Conservation (phyloP, 1,140 invertebrate genomes). For the Eriocheir sinensis region DNA sequence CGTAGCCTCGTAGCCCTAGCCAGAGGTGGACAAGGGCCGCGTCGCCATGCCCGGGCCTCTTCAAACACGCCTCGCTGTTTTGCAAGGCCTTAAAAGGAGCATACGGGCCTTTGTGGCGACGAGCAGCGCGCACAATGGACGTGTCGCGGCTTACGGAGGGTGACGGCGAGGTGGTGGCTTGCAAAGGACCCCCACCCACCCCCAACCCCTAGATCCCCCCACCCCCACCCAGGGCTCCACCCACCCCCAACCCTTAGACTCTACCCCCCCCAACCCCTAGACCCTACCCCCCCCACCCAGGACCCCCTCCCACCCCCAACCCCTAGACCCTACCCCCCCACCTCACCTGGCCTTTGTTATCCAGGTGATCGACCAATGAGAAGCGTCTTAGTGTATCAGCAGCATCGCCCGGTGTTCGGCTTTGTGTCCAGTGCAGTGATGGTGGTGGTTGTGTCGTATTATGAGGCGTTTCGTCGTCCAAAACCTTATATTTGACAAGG, state of each 20-base stretch:
- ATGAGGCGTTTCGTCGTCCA: no score
- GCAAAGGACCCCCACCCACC: background rate
- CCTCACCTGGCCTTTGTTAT: background rate
- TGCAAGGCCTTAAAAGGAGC: slow-evolving; percentile 1
- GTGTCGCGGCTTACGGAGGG: background rate
- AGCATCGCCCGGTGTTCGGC: no score
- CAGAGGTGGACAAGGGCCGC: background rate
- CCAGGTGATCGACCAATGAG: background rate
- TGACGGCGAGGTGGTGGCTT: background rate
- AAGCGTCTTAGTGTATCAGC: no score
- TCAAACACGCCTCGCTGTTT: slow-evolving; percentile 18
- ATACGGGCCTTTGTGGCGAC: background rate
- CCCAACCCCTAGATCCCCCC: background rate
- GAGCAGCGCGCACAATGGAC: background rate
- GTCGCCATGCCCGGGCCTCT: background rate
- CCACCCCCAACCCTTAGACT: background rate
- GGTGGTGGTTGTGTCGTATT: no score
- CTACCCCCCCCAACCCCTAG: background rate
- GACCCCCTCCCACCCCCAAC: background rate
- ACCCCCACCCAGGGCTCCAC: background rate
- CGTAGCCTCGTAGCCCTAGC: background rate
- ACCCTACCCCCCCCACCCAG: slow-evolving; percentile 49
- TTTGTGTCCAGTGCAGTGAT: no score
- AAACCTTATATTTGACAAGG: no score
- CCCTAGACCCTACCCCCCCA: background rate